Evolutionary conservation across 2,113 vertebrate genomes (phyloP).

Genomic region (Hippopotamus amphibius): DNA sequence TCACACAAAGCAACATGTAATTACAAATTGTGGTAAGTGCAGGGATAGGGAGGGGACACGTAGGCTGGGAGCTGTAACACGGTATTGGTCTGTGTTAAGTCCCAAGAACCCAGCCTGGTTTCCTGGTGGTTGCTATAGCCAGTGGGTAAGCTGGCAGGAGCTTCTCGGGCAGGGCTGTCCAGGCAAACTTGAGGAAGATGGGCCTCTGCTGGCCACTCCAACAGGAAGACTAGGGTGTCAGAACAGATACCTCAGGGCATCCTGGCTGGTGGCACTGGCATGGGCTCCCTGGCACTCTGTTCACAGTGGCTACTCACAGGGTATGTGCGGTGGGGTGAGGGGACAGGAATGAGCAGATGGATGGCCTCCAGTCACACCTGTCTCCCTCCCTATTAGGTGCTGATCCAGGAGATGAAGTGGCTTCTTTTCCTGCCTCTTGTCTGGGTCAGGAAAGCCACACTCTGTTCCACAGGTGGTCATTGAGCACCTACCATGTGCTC

Average conservation of each 20-base stretch:
- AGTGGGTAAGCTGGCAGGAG: rapidly evolving
- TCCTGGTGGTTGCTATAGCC: not conserved
- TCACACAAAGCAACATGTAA: not conserved
- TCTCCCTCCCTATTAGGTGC: not conserved
- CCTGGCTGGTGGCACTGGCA: not conserved
- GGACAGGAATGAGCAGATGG: not conserved
- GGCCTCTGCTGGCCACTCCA: not conserved
- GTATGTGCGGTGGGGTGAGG: not conserved
- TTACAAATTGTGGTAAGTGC: not conserved
- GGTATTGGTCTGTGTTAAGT: not conserved
- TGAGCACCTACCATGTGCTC: not conserved
- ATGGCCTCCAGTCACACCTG: not conserved
- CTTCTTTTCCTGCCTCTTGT: not conserved
- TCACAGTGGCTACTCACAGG: not conserved
- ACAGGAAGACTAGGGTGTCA: not conserved
- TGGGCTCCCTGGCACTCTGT: not conserved
- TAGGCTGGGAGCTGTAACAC: rapidly evolving
- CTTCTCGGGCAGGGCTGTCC: not conserved
- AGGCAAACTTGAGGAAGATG: not conserved
- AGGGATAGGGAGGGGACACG: rapidly evolving
- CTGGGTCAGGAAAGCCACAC: not conserved
- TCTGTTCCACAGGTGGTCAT: not conserved
- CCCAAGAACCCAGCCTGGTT: not conserved
- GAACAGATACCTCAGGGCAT: not conserved
- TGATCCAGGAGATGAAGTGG: not conserved